Base-by-base conservation (phyloP, 2,113 vertebrate genomes). In the Paedocypris sp. region DNA sequence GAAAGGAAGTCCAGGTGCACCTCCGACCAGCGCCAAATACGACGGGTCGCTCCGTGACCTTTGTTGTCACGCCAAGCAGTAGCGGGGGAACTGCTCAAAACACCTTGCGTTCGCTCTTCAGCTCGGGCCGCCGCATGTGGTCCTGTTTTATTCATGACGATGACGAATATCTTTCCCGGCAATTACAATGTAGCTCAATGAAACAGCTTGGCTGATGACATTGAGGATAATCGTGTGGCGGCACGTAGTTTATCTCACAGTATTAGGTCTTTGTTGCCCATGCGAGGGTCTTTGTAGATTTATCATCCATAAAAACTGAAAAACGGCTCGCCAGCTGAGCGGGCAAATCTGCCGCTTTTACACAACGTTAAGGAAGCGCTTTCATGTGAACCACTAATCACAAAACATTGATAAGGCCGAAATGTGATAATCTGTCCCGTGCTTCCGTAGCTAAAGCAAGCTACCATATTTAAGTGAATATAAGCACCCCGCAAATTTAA, bases 1-100 rank as follows among this genome's bases (percentile, higher is more conserved):
- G 60, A 68, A 66, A 39, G 52, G 39, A n/a, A 33, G 36, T 73
- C 64, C 68, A 75, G 76, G 71, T 76, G 69, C 73, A 76, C 6
- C 25, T 28, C 22, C 3, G 15, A n/a, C 31, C 72, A 33, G 32
- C 50, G 68, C 62, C 47, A 60, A 25, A 38, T 35, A 38, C 29
- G 41, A 10, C 13, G 36, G 22, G 32, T 50, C 45, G 48, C 31
- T 45, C 36, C 6, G 45, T 46, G 52, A 61, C 68, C 57, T 66
- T 65, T 57, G 38, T 23, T 45, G 57, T 62, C 50, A 56, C 11
- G 8, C 25, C 19, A 29, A 18, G 22, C 60, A 60, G 28, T 28
- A 16, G 25, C 23, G 2, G 1, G 50, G 39, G 9, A 3, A 16
- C 25, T 43, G 38, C 15, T 35, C 28, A 6, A 22, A 49, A n/a